Conservation (phyloP, 2,888 invertebrate species). For the Nycteola revayana region DNA sequence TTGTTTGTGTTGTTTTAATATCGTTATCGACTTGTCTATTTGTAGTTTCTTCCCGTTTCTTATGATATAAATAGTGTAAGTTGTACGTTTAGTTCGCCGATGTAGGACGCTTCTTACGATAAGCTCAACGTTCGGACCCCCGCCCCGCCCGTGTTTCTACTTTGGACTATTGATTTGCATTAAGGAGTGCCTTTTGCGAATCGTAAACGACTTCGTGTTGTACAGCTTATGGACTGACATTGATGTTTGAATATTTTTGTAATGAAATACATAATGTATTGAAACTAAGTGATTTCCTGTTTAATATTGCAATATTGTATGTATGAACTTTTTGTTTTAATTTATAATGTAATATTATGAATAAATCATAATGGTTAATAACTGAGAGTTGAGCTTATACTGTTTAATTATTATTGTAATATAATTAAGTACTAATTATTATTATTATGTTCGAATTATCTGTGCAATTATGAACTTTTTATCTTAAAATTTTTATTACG, state of each 20-base stretch:
- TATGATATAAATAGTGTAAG: slow-evolving; percentile 53
- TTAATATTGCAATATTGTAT: slow-evolving; percentile 51
- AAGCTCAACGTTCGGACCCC: slow-evolving; percentile 40
- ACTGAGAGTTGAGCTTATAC: slow-evolving; percentile 56
- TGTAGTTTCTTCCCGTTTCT: slow-evolving; percentile 67
- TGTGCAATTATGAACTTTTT: slow-evolving; percentile 50
- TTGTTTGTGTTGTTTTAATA: slow-evolving; percentile 45
- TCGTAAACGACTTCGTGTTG: slow-evolving; percentile 50
- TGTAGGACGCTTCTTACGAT: slow-evolving; percentile 37
- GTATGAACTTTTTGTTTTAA: slow-evolving; percentile 37
- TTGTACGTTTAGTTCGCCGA: slow-evolving; percentile 35
- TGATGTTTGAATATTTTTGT: slow-evolving; percentile 65
- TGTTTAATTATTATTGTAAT: slow-evolving; percentile 49
- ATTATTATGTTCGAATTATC: slow-evolving; percentile 46
- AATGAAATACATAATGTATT: slow-evolving; percentile 43
- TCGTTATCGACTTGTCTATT: slow-evolving; percentile 51
- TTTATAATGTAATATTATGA: slow-evolving; percentile 30
- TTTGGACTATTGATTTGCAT: slow-evolving; percentile 47
- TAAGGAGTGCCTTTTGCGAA: slow-evolving; percentile 70
- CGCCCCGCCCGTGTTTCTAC: slow-evolving; percentile 22
- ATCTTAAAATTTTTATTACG: slow-evolving; percentile 32
- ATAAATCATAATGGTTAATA: slow-evolving; percentile 39
- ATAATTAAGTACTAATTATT: no score
- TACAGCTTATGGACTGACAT: slow-evolving; percentile 63
- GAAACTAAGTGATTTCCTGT: slow-evolving; percentile 35